These are phyloP conservation scores for Hydrophis major DNA, from an alignment of 2,797 vertebrate species.

Conservation along the genomic window DNA sequence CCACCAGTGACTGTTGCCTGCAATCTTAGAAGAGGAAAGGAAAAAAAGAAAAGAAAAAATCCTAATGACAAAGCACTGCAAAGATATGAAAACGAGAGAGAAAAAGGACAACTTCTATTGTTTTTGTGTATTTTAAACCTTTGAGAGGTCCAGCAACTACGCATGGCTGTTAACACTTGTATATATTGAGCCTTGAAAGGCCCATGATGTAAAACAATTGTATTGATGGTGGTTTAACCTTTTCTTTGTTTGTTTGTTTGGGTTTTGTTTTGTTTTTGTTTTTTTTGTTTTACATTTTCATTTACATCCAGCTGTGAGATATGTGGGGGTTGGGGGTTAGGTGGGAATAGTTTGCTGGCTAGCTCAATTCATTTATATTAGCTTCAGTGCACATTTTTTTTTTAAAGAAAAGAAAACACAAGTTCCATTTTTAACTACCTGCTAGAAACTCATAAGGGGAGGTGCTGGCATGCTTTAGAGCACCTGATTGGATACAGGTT, in stretches of 20 bases:
- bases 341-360: conserved; percentile 89
- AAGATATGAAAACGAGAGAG: conserved; percentile 63
- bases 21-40: conserved; percentile 75
- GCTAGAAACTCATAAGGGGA: conserved; percentile 85
- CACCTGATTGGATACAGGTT: conserved; percentile 86
- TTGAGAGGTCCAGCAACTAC: conserved; percentile 90
- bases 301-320: conserved; percentile 89
- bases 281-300: conserved; percentile 74
- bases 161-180: conserved; percentile 98
- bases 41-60: conserved; percentile 60
- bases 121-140: conserved; percentile 95
- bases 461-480: conserved; percentile 94
- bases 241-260: conserved; percentile 63
- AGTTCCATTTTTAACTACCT: conserved; percentile 94
- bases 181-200: conserved; percentile 93
- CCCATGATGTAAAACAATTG: conserved; percentile 96
- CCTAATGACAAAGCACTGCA: conserved; percentile 57
- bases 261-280: conserved; percentile 27
- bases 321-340: conserved; percentile 74
- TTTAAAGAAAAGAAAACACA: conserved; percentile 63
- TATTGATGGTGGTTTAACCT: conserved; percentile 94
- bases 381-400: conserved; percentile 86
- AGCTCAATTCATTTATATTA: conserved; percentile 93
- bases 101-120: conserved; percentile 77
- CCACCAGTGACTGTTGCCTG: conserved; percentile 88